Base-by-base conservation (phyloP, 2,797 vertebrate species). In the Sebastes melanostomus region DNA sequence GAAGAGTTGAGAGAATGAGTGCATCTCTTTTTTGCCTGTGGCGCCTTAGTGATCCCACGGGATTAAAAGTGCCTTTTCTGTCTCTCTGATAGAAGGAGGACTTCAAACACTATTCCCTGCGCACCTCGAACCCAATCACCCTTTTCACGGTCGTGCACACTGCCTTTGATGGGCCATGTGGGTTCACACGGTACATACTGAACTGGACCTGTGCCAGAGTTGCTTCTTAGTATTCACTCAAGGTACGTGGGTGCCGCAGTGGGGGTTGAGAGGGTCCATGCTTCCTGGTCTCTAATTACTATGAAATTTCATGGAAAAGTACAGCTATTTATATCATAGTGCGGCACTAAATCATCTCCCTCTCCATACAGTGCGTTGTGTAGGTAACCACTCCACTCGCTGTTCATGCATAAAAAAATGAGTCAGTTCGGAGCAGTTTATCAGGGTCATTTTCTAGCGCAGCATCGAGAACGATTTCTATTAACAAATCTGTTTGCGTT, bases 181-280 rank as follows among this genome's bases (percentile, higher is more conserved):
- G 90, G 94, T 92, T 94, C 94, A 94, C 86, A 88, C 92, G 82
- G 93, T 94, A 92, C 94, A 92, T 93, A 92, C 91, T 92, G 93
- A 93, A 93, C 92, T 93, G 93, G 93, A 93, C 94, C 83, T 25
- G 79, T 88, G 92, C 91, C 90, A 95, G 92, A 83, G 87, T 89
- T 88, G 92, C 92, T 94, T 93, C 91, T 94, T 94, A 93, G 94
- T 94, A 94, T 94, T 94, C 94, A 91, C 89, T 92, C 92, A 93
- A 92, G 90, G 92, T 95, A 90, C 93, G 88, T 94, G 90, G 92
- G 89, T 91, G 93, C 90, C 86, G 88, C 90, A 93, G 93, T 93
- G 93, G 93, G 93, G 93, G 94, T 94, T 93, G 91, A 95, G 79
- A 86, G 90, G 91, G 91, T 94, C 91, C 90, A 90, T 93, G 91